Percentiles rank a stretch among this genome's conserved stretches.
phyloP scores from a whole-genome alignment of 2,797 vertebrate species.

The Aselliscus stoliczkanus region DNA sequence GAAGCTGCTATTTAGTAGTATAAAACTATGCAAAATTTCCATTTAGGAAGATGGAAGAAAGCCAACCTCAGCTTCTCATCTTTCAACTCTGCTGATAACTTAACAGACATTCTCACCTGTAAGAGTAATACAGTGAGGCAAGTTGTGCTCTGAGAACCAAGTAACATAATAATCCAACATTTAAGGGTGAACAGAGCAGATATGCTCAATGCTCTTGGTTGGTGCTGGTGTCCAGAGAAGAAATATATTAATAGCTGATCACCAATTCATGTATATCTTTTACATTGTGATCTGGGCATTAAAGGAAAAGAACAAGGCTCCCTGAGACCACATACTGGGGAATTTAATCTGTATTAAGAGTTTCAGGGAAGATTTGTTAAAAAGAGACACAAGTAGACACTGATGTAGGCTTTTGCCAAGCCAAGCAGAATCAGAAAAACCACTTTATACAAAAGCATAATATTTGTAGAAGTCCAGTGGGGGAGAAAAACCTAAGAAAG shows the following conservation, averaged over 20 bases:
- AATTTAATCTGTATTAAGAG: not conserved
- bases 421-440: not conserved
- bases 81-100: not conserved
- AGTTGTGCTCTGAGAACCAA: not conserved
- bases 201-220: not conserved
- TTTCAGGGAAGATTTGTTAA: not conserved
- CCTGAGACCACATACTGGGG: not conserved
- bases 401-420: not conserved
- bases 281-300: not conserved
- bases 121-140: not conserved
- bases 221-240: not conserved
- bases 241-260: not conserved
- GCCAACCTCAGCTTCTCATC: not conserved
- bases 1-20: not conserved
- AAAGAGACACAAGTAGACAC: not conserved
- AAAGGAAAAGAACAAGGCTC: not conserved
- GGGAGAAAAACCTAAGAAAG: not conserved
- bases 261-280: not conserved
- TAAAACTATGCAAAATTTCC: slow-evolving; percentile 1
- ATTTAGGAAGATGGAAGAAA: slow-evolving; percentile 1
- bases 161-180: not conserved
- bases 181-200: not conserved
- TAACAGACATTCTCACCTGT: not conserved
- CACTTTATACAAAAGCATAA: not conserved
- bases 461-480: not conserved